phyloP scores from a whole-genome alignment of 2,888 invertebrate species.

The Noctua janthina region DNA sequence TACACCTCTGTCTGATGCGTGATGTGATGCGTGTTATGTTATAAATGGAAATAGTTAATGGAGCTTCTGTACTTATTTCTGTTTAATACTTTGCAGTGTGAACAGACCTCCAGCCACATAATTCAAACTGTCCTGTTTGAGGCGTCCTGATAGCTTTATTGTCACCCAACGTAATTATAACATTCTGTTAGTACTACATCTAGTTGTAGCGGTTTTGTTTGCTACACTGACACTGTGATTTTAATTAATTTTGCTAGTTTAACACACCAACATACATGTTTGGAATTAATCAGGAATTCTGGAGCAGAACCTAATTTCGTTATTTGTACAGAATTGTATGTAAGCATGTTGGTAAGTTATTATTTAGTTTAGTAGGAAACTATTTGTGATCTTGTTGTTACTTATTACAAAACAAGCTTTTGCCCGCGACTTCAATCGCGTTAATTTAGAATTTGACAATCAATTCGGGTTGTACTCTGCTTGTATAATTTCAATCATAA shows the following conservation, averaged over 20 bases:
- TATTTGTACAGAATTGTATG: not conserved
- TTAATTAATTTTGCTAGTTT: constrained; percentile 10
- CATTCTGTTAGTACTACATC: not conserved
- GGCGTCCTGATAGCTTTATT: constrained; percentile 34
- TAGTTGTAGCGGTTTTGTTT: constrained; percentile 4
- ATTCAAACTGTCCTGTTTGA: constrained; percentile 48
- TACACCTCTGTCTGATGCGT: not conserved
- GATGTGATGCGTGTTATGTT: not conserved
- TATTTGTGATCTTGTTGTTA: not conserved
- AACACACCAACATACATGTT: not conserved
- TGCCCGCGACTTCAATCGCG: no score
- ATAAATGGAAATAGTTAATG: not conserved
- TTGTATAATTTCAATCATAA: no score
- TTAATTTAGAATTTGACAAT: no score
- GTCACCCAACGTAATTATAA: constrained; percentile 32
- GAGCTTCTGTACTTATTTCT: not conserved
- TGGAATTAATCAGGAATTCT: constrained; percentile 1
- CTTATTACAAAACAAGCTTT: not conserved
- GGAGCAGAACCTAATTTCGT: not conserved
- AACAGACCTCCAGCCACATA: constrained; percentile 21
- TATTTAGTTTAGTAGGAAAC: not conserved
- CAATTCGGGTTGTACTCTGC: no score
- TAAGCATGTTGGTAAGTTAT: not conserved
- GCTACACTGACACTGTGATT: not conserved
- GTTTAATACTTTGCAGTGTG: not conserved